Percentiles rank a stretch among this genome's conserved stretches.
Conservation (phyloP, 2,797 vertebrate genomes). For the Hapalemur alaotrensis region DNA sequence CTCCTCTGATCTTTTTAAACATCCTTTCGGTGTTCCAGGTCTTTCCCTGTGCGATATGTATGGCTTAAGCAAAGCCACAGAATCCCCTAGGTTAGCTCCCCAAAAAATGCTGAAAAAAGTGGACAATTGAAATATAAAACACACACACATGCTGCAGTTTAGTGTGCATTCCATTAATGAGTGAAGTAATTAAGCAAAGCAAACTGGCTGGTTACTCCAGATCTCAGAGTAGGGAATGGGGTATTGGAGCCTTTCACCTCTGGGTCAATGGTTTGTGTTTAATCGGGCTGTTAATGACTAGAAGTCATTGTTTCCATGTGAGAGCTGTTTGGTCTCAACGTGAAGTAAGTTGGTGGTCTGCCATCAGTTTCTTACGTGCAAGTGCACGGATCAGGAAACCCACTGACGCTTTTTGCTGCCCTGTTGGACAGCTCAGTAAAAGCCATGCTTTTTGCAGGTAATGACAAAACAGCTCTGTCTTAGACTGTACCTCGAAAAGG, state of each 20-base stretch:
- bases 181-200: conserved; percentile 63
- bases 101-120: not conserved
- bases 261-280: conserved; percentile 64
- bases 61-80: conserved; percentile 54
- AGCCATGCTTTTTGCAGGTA: not conserved
- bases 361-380: conserved; percentile 32
- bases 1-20: conserved; percentile 82
- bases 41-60: conserved; percentile 70
- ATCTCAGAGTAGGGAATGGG: conserved; percentile 1
- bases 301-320: conserved; percentile 78
- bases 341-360: conserved; percentile 77
- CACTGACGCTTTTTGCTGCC: not conserved
- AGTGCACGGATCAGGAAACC: conserved; percentile 8
- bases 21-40: conserved; percentile 77
- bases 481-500: not conserved
- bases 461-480: not conserved
- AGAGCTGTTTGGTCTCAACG: conserved; percentile 63
- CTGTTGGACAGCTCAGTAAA: not conserved
- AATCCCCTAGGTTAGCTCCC: conserved; percentile 22
- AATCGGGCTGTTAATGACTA: conserved; percentile 70
- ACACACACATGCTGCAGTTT: not conserved
- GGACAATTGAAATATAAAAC: not conserved
- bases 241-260: conserved; percentile 65
- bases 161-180: conserved; percentile 8
- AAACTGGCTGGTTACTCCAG: not conserved